These are phyloP conservation scores for Plusia festucae DNA, from an alignment of 2,888 invertebrate species.

Conservation along the genomic window DNA sequence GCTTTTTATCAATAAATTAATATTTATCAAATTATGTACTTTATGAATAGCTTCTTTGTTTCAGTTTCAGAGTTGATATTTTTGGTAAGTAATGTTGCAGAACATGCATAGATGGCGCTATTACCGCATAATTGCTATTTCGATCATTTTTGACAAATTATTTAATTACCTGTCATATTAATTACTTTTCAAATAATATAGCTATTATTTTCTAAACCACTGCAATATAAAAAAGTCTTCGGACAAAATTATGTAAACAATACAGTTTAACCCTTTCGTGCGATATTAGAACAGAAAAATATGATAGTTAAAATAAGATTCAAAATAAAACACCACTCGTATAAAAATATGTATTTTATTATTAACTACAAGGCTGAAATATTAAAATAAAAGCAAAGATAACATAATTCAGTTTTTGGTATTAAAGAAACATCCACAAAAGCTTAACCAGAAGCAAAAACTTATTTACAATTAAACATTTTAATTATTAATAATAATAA, in stretches of 20 bases:
- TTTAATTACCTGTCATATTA: no score
- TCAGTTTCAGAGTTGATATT: not conserved
- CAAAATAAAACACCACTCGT: conserved; percentile 22
- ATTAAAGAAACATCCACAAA: conserved; percentile 29
- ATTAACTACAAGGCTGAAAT: conserved; percentile 37
- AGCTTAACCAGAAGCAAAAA: conserved; percentile 45
- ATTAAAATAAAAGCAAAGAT: conserved; percentile 28
- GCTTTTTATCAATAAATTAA: no score
- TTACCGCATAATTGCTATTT: no score
- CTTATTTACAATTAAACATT: conserved; percentile 38
- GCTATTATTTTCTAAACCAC: no score
- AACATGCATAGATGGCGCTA: conserved; percentile 32
- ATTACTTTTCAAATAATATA: no score
- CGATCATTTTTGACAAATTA: no score
- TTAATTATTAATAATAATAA: conserved; percentile 18
- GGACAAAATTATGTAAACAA: no score
- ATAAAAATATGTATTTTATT: conserved; percentile 51
- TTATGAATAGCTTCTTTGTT: no score
- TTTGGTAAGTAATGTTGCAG: not conserved
- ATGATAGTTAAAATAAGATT: no score
- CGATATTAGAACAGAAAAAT: not conserved
- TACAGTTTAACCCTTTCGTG: not conserved
- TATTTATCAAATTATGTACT: no score
- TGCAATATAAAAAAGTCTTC: no score
- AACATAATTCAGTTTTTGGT: conserved; percentile 42